Conservation (phyloP, 2,113 vertebrate genomes). For the Lepisosteus oculatus region DNA sequence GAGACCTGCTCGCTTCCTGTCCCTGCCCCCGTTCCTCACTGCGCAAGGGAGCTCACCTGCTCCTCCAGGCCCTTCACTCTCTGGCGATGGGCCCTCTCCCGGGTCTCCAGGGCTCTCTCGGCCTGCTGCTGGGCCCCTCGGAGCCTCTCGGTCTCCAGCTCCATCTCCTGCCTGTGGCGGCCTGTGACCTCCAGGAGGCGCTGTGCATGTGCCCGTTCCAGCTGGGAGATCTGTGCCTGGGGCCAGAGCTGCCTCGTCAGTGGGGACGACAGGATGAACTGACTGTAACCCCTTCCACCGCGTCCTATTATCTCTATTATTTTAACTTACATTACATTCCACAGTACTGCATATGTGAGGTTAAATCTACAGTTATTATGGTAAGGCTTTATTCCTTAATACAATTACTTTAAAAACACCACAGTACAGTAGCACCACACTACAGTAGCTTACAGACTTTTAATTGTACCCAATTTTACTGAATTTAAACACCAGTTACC, state of each 20-base stretch:
- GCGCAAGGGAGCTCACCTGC: constrained; percentile 48
- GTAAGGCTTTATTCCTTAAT: too few relatives aligned
- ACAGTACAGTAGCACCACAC: too few relatives aligned
- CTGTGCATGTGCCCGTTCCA: constrained; percentile 60
- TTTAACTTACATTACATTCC: too few relatives aligned
- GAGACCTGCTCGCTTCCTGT: background rate
- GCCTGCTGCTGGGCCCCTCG: constrained; percentile 55
- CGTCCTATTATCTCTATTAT: too few relatives aligned
- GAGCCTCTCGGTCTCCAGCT: constrained; percentile 48
- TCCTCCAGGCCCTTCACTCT: constrained; percentile 59
- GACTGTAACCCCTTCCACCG: too few relatives aligned
- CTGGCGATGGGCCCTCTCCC: constrained; percentile 58
- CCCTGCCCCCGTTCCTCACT: background rate
- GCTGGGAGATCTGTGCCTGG: constrained; percentile 56
- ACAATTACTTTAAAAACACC: too few relatives aligned
- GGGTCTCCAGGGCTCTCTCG: constrained; percentile 49
- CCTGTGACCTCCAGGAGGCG: constrained; percentile 60
- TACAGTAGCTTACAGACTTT: too few relatives aligned
- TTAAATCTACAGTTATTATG: too few relatives aligned
- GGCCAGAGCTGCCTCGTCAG: background rate
- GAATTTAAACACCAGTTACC: too few relatives aligned
- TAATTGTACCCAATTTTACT: too few relatives aligned
- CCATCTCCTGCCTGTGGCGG: constrained; percentile 59
- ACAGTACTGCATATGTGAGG: too few relatives aligned
- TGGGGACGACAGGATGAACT: too few relatives aligned